Evolutionary conservation across 2,113 vertebrate genomes (phyloP).

Genomic region (Rhabdornis inornatus): DNA sequence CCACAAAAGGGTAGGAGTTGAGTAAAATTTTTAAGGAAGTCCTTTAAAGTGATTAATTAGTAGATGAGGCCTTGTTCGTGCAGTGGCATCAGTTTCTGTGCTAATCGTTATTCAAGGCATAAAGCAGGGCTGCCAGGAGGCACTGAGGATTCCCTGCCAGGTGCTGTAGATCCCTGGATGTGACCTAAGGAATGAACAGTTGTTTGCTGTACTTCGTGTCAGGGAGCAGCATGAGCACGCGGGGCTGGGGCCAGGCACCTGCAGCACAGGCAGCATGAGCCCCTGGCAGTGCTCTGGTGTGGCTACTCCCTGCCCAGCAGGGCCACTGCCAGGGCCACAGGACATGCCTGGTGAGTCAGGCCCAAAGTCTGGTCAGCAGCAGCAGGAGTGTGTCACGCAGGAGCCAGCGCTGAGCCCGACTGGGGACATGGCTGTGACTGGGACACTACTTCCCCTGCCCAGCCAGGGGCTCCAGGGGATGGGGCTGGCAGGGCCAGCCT

Average conservation of each 20-base stretch:
- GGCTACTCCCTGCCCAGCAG: not conserved
- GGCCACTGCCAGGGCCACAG: not conserved
- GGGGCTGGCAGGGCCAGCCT: not conserved
- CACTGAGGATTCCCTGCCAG: not conserved
- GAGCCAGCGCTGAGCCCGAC: not conserved
- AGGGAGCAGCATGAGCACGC: not conserved
- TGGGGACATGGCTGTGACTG: accelerated
- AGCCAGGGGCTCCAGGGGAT: too few relatives aligned
- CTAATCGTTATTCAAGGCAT: not conserved
- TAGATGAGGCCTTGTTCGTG: not conserved
- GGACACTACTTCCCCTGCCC: not conserved
- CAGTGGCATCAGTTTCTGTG: not conserved
- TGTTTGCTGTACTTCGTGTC: accelerated
- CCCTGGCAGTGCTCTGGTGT: not conserved
- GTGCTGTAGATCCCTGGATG: not conserved
- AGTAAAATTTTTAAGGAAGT: not conserved
- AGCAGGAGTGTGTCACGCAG: accelerated
- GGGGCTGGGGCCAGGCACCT: accelerated
- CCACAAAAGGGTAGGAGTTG: not conserved
- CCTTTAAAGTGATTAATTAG: not conserved
- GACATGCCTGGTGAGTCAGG: accelerated
- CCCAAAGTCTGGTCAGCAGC: not conserved
- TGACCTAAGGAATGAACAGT: not conserved
- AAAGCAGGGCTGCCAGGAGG: not conserved
- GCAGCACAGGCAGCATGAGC: accelerated